Conservation (phyloP, 2,888 invertebrate species). For the Flabesymbios commensalis region DNA sequence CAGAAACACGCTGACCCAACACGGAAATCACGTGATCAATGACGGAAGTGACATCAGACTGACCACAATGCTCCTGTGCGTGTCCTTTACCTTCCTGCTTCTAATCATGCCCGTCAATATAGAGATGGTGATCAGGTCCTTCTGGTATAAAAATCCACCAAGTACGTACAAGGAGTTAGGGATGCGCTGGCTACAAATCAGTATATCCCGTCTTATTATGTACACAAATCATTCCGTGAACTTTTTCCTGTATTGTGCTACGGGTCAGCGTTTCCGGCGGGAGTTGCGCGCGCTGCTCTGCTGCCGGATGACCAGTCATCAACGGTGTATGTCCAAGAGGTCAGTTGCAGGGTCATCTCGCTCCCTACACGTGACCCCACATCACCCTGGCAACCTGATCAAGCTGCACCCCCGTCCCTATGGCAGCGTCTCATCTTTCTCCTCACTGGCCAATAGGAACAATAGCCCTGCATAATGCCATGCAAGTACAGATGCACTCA, state of each 20-base stretch:
- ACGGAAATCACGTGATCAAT: not conserved
- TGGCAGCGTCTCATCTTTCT: no score
- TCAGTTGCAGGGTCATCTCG: no score
- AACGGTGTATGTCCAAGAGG: no score
- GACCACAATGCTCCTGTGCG: constrained; percentile 29
- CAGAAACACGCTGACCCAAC: not conserved
- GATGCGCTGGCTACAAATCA: constrained; percentile 17
- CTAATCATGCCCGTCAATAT: constrained; percentile 28
- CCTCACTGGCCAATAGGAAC: no score
- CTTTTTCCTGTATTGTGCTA: constrained; percentile 34
- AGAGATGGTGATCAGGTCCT: constrained; percentile 16
- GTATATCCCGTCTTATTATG: constrained; percentile 30
- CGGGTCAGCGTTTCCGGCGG: constrained; percentile 30
- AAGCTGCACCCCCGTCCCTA: no score
- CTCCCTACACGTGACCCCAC: no score
- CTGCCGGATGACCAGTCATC: no score
- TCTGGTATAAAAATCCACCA: constrained; percentile 3
- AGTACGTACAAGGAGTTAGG: no score
- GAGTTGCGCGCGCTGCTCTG: constrained; percentile 23
- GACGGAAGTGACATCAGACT: constrained; percentile 12
- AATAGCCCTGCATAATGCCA: no score
- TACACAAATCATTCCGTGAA: constrained; percentile 31
- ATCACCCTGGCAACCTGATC: no score
- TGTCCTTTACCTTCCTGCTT: constrained; percentile 28
- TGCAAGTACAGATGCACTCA: no score